Conservation (phyloP, 2,888 invertebrate genomes). For the Celastrina argiolus region DNA sequence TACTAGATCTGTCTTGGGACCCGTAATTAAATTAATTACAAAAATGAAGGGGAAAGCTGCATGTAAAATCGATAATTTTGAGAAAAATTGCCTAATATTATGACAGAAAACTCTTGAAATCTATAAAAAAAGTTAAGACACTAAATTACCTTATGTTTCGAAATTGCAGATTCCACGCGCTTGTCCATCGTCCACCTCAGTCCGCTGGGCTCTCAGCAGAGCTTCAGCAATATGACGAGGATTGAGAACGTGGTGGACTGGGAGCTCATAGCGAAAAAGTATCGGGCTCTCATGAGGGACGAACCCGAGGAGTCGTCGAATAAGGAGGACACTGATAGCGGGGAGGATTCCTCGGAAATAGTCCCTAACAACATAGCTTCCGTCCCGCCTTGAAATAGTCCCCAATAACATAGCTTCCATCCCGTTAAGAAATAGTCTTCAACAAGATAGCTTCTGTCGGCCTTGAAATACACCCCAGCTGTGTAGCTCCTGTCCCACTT, state of each 20-base stretch:
- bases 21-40: no score
- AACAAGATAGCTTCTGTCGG: no score
- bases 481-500: no score
- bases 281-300: conserved; percentile 82
- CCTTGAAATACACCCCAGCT: no score
- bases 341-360: conserved; percentile 63
- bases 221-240: conserved; percentile 86
- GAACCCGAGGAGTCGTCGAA: conserved; percentile 62
- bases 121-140: not conserved
- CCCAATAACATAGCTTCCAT: no score
- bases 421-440: no score
- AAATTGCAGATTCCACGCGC: conserved; percentile 82
- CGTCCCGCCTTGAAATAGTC: conserved; percentile 57
- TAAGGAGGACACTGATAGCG: conserved; percentile 61
- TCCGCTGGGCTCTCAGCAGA: conserved; percentile 90
- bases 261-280: conserved; percentile 93
- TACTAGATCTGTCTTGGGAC: no score
- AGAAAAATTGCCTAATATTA: no score
- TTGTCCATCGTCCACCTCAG: conserved; percentile 89
- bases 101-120: not conserved
- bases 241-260: conserved; percentile 95
- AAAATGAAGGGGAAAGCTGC: no score
- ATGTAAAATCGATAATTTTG: no score
- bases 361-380: conserved; percentile 63
- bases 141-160: not conserved